Percentiles rank a stretch among this genome's conserved stretches.
Evolutionary conservation across 2,797 vertebrate species (phyloP).

Genomic region (Pelochelys cantorii): DNA sequence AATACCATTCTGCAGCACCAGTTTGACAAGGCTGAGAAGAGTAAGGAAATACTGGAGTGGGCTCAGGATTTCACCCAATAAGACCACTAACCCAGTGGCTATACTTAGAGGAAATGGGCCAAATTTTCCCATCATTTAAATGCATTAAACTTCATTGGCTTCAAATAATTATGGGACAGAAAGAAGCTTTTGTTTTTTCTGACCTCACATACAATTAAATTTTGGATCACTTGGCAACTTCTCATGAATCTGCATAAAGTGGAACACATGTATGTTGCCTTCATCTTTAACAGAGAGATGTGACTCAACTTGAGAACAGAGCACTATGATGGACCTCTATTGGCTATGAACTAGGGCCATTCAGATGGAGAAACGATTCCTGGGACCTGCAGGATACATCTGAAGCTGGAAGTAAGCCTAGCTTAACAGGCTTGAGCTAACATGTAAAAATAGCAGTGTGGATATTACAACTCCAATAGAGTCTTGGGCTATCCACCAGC

Average conservation of each 20-base stretch:
- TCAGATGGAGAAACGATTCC: background rate
- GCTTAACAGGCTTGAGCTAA: background rate
- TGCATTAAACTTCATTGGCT: background rate
- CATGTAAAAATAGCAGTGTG: background rate
- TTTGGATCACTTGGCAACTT: background rate
- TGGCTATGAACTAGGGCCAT: too few relatives aligned
- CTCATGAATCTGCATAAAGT: background rate
- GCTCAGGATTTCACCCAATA: background rate
- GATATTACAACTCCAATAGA: background rate
- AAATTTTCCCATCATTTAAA: background rate
- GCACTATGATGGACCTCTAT: too few relatives aligned
- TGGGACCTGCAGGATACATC: too few relatives aligned
- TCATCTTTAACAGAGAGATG: background rate
- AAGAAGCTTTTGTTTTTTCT: background rate
- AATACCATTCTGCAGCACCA: conserved; percentile 4
- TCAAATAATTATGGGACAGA: background rate
- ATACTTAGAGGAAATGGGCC: background rate
- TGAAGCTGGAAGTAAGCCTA: too few relatives aligned
- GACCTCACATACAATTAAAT: background rate
- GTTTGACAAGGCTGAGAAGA: background rate
- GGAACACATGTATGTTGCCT: too few relatives aligned
- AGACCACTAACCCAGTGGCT: background rate
- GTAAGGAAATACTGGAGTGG: background rate
- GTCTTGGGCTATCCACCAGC: background rate
- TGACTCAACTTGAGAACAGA: background rate